phyloP scores from a whole-genome alignment of 1,140 invertebrate genomes.

The Protaetia brevitarsis region DNA sequence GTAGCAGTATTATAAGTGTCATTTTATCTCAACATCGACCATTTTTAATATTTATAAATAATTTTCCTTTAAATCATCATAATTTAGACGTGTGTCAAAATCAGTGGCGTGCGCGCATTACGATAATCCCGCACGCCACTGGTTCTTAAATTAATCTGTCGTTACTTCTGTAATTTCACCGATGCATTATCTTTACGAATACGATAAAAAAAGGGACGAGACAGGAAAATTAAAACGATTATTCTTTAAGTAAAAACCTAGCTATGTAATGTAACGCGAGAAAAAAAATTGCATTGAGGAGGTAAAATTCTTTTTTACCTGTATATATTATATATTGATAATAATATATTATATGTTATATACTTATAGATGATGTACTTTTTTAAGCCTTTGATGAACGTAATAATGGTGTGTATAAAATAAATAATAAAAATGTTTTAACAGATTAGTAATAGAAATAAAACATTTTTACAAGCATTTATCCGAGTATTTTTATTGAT shows the following conservation, averaged over 20 bases:
- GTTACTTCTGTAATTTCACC: too few relatives aligned
- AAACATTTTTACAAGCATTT: conserved; percentile 12
- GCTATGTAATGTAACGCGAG: neutral
- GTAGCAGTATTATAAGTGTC: too few relatives aligned
- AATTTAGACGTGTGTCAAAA: too few relatives aligned
- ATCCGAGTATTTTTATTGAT: neutral
- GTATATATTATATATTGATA: conserved; percentile 15
- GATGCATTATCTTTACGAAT: conserved; percentile 18
- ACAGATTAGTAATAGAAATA: conserved; percentile 18
- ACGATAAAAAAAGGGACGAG: too few relatives aligned
- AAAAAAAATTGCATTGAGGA: conserved; percentile 9
- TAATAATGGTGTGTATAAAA: neutral
- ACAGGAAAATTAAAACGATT: neutral
- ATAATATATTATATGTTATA: conserved; percentile 15
- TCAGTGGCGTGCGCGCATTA: too few relatives aligned
- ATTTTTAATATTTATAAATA: too few relatives aligned
- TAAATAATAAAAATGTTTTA: neutral
- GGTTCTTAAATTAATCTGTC: too few relatives aligned
- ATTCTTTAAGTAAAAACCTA: neutral
- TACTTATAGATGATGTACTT: conserved; percentile 8
- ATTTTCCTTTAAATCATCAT: too few relatives aligned
- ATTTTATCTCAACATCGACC: too few relatives aligned
- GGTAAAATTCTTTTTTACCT: neutral
- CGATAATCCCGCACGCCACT: too few relatives aligned
- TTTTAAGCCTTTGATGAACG: conserved; percentile 9